Conservation (phyloP, 2,797 vertebrate genomes). For the Scarus forsteni region DNA sequence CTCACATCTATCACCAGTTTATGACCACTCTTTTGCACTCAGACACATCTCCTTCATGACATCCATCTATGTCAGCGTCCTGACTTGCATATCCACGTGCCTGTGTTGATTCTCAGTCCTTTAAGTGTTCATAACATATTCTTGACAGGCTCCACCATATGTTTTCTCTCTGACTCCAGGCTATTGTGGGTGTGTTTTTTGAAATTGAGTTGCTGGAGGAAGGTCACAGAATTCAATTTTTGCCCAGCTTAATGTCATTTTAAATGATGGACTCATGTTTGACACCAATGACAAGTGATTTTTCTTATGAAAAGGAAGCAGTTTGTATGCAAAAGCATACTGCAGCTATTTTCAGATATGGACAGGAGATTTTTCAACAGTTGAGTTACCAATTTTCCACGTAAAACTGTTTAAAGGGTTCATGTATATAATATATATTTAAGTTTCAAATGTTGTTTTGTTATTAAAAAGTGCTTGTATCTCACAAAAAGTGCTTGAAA, state of each 20-base stretch:
- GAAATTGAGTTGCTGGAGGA: not conserved
- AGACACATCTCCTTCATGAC: constrained; percentile 57
- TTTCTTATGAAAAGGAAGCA: constrained; percentile 28
- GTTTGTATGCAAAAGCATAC: constrained; percentile 19
- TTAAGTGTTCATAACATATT: constrained; percentile 58
- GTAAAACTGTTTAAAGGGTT: not conserved
- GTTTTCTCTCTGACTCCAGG: constrained; percentile 28
- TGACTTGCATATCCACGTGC: constrained; percentile 65
- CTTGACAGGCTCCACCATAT: constrained; percentile 54
- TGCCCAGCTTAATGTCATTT: constrained; percentile 19
- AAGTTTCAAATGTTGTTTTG: no score
- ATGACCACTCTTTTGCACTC: constrained; percentile 67
- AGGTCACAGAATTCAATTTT: constrained; percentile 7
- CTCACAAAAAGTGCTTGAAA: no score
- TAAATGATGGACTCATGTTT: constrained; percentile 40
- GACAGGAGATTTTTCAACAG: constrained; percentile 29
- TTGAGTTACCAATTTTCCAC: constrained; percentile 24
- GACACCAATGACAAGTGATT: constrained; percentile 39
- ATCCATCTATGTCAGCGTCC: constrained; percentile 77
- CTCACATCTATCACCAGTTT: constrained; percentile 81
- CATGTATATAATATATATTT: no score
- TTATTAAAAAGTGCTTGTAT: no score
- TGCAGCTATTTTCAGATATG: constrained; percentile 19
- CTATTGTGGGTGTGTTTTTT: constrained; percentile 9
- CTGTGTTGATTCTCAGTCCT: constrained; percentile 56